Base-by-base conservation (phyloP, 2,888 invertebrate species). In the Nowickia ferox region DNA sequence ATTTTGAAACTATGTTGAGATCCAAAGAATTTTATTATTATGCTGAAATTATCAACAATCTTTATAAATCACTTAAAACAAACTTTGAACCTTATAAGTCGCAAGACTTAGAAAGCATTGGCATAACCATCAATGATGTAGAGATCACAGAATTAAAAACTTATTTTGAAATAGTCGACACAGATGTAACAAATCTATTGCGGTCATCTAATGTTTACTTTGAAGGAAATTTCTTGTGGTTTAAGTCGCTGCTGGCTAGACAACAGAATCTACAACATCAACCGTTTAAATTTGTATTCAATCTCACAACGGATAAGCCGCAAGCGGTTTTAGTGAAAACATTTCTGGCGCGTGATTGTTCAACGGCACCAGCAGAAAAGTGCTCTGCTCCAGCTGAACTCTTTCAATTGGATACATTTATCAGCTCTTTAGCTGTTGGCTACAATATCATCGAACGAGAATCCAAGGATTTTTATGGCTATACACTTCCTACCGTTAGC, bases 11-110 rank as follows among this genome's bases (percentile, higher is more conserved):
- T 1, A 94, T 95, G 84, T 93, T 95, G 72, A 94, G 96, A 85
- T 96, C 96, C 88, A 95, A 96, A 8, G 94, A 95, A 9, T 96
- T 96, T 93, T 96, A 95, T 91, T 94, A 94, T 87, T 92, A 95
- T 59, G 95, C 95, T 88, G 95, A 95, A 90, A 94, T 94, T 48
- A 94, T 95, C 84, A 89, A 94, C 15, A 90, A 92, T 19, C 92
- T 95, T 55, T 95, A 95, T 93, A 94, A 94, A 86, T 89, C 93
- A 74, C 92, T 94, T 75, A 93, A 96, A 40, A 93, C 94, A 11
- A 89, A 90, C 0, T 96, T 96, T 93, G 94, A 94, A 68, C 92
- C 92, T 48, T 93, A 94, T 77, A 80, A 80, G 19, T 6, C 11
- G 0, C 63, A 83, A 17, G 94, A 95, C 81, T 91, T 96, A 13